Percentiles rank a stretch among this genome's conserved stretches.
These are phyloP conservation scores for Odontomachus brunneus DNA, from an alignment of 1,140 invertebrate genomes.

Conservation along the genomic window DNA sequence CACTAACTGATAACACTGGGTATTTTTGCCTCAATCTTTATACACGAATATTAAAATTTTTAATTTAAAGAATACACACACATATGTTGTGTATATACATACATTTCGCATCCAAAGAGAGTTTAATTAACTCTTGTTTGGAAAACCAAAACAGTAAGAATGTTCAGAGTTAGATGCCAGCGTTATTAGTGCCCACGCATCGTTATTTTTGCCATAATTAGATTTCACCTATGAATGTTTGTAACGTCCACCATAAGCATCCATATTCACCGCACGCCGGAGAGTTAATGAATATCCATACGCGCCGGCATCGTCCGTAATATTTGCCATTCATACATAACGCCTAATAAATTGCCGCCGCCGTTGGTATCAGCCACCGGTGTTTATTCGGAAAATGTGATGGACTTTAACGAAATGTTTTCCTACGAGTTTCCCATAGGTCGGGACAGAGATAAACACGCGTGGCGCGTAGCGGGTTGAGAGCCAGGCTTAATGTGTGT, in stretches of 20 bases:
- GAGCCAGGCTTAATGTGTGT: conserved; percentile 25
- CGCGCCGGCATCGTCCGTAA: conserved; percentile 4
- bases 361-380: conserved; percentile 13
- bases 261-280: background rate
- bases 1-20: no score
- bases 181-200: no score
- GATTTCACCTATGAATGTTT: conserved; percentile 2
- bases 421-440: background rate
- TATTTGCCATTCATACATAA: background rate
- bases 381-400: conserved; percentile 47
- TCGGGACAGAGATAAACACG: conserved; percentile 20
- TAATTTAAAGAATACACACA: no score
- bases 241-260: background rate
- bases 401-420: conserved; percentile 42
- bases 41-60: no score
- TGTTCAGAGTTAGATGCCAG: no score
- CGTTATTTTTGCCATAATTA: no score
- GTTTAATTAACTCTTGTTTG: no score
- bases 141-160: no score
- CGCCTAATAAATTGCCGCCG: conserved; percentile 26
- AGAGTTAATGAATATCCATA: background rate
- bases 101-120: no score
- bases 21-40: no score
- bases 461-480: background rate
- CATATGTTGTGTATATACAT: no score